A percentile compares a stretch with the other conserved stretches of the same genome.
phyloP scores from a whole-genome alignment of 2,113 vertebrate species.

The Tringa solitaria region DNA sequence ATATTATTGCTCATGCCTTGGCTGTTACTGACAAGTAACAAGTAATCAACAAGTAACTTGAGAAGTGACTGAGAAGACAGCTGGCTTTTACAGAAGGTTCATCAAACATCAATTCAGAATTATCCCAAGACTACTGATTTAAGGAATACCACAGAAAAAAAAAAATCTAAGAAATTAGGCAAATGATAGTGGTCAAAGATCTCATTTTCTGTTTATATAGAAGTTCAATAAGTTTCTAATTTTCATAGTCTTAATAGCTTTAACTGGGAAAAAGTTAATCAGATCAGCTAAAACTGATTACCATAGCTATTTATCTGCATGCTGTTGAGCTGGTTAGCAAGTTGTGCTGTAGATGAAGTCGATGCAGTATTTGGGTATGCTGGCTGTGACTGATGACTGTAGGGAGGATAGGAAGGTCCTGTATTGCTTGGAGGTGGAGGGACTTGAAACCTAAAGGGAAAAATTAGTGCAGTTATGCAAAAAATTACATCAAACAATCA shows the following conservation, averaged over 20 bases:
- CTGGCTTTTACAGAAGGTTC: not conserved
- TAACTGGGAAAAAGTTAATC: not conserved
- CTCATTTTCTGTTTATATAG: not conserved
- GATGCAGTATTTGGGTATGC: constrained; percentile 71
- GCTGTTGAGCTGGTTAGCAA: constrained; percentile 83
- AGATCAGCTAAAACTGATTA: constrained; percentile 43
- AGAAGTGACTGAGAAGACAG: not conserved
- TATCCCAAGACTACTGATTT: not conserved
- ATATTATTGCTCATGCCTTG: not conserved
- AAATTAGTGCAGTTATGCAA: not conserved
- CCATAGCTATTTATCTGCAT: constrained; percentile 89
- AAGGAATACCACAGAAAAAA: not conserved
- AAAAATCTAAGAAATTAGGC: not conserved
- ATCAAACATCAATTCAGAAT: not conserved
- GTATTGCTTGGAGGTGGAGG: constrained; percentile 39
- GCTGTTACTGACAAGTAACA: not conserved
- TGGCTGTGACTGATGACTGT: constrained; percentile 64
- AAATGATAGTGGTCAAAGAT: not conserved
- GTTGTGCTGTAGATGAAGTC: constrained; percentile 74
- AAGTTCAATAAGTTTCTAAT: not conserved
- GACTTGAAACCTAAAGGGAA: constrained; percentile 65
- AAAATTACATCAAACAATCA: not conserved
- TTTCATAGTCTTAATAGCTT: not conserved
- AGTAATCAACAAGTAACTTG: not conserved
- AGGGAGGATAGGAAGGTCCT: constrained; percentile 58